Conservation (phyloP, 92 coral and sea anemone species). For the Hydrozoanthus gracilis region DNA sequence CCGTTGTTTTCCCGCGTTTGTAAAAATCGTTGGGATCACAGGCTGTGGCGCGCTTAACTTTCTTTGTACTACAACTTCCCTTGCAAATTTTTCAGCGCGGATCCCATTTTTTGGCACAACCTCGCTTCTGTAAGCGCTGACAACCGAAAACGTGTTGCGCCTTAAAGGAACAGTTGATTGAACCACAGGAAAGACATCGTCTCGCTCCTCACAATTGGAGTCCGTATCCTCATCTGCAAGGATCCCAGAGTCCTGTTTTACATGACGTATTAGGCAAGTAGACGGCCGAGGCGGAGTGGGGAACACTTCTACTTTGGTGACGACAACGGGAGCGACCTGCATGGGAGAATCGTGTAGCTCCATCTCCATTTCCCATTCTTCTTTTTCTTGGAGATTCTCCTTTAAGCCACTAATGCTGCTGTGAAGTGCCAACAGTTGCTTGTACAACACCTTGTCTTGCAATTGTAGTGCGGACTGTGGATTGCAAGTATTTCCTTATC, state of each 20-base stretch:
- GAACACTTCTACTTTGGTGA: slow-evolving; percentile 31
- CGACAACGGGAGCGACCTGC: background rate
- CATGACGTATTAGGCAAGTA: background rate
- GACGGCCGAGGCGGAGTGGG: background rate
- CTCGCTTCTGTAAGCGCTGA: background rate
- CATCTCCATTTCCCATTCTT: slow-evolving; percentile 32
- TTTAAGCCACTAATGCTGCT: slow-evolving; percentile 25
- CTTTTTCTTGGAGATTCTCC: slow-evolving; percentile 35
- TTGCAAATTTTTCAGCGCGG: background rate
- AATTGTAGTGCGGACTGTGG: slow-evolving; percentile 35
- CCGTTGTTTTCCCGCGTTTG: background rate
- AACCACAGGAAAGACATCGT: slow-evolving; percentile 11
- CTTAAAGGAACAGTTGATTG: background rate
- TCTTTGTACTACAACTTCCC: background rate
- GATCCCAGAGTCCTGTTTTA: slow-evolving; percentile 39
- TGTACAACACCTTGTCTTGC: slow-evolving; percentile 35
- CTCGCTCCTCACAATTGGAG: slow-evolving; percentile 6
- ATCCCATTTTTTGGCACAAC: background rate
- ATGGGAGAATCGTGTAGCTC: background rate
- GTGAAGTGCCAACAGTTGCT: slow-evolving; percentile 30
- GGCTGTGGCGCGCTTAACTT: slow-evolving; percentile 15
- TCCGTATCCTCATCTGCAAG: slow-evolving; percentile 36
- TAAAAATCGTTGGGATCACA: background rate
- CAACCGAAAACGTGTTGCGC: background rate
- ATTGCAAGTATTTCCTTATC: background rate